A percentile compares a stretch with the other conserved stretches of the same genome.
Conservation (phyloP, 2,797 vertebrate species). For the Eulemur albifrons region DNA sequence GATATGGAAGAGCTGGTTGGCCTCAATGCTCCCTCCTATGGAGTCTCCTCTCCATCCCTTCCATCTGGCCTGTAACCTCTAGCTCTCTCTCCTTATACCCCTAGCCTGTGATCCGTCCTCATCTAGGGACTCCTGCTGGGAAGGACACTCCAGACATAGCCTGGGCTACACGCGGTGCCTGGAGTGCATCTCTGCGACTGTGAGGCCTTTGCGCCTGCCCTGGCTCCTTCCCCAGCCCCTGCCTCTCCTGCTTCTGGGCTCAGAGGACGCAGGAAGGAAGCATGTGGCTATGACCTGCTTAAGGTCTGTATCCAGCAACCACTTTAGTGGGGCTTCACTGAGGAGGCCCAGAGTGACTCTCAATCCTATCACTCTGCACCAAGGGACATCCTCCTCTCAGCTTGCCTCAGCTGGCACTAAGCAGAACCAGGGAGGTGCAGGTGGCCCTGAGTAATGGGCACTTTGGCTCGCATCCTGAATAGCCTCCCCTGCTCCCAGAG, state of each 20-base stretch:
- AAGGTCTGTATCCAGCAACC: not conserved
- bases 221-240: too few species aligned
- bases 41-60: not conserved
- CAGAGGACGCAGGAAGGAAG: not conserved
- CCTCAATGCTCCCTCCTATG: not conserved
- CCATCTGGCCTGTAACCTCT: not conserved
- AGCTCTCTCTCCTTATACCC: not conserved
- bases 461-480: not conserved
- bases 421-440: not conserved
- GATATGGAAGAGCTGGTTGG: not conserved
- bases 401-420: not conserved
- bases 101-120: not conserved
- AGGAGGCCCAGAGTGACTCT: not conserved
- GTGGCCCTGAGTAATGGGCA: not conserved
- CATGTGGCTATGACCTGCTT: accelerated
- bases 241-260: not conserved
- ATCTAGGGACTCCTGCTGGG: not conserved
- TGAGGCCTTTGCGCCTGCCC: not conserved
- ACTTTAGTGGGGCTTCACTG: not conserved
- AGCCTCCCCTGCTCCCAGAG: not conserved
- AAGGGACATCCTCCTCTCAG: not conserved
- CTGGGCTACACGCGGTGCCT: not conserved
- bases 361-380: not conserved
- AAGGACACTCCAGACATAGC: not conserved
- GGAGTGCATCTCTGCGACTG: not conserved